Evolutionary conservation across 2,888 invertebrate species (phyloP).

Genomic region (Ophraella communa): DNA sequence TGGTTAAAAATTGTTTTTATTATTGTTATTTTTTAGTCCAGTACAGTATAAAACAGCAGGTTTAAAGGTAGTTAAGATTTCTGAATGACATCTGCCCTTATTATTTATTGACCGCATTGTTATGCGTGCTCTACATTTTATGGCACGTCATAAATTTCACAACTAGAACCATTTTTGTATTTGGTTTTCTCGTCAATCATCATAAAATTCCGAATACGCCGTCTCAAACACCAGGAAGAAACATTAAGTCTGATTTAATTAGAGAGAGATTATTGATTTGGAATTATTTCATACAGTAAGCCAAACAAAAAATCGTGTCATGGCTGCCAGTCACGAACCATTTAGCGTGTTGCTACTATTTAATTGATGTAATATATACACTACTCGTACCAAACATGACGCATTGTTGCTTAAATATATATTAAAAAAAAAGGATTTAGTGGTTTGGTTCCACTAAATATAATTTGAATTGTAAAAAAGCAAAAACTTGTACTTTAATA

Average conservation of each 20-base stretch:
- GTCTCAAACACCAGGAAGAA: slow-evolving; percentile 17
- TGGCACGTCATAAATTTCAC: slow-evolving; percentile 33
- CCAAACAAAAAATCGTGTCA: slow-evolving; percentile 15
- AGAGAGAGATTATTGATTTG: slow-evolving; percentile 4
- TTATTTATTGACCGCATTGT: slow-evolving; percentile 42
- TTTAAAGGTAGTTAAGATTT: slow-evolving; percentile 15
- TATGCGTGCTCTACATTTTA: slow-evolving; percentile 36
- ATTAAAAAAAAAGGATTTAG: no score
- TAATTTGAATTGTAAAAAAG: no score
- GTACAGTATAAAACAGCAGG: slow-evolving; percentile 25
- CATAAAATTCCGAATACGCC: slow-evolving; percentile 17
- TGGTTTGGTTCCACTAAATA: no score
- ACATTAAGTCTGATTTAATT: slow-evolving; percentile 22
- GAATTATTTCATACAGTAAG: neutral
- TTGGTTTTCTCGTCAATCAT: slow-evolving; percentile 23
- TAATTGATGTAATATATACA: slow-evolving; percentile 14
- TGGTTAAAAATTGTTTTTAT: neutral
- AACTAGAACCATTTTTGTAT: slow-evolving; percentile 22
- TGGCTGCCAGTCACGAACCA: neutral
- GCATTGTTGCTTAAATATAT: no score
- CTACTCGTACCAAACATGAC: no score
- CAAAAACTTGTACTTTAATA: no score
- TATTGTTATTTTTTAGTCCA: neutral
- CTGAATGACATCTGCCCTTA: slow-evolving; percentile 43
- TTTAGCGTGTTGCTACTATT: neutral